Evolutionary conservation across 1,140 invertebrate species (phyloP).

Genomic region (Listronotus oregonensis): DNA sequence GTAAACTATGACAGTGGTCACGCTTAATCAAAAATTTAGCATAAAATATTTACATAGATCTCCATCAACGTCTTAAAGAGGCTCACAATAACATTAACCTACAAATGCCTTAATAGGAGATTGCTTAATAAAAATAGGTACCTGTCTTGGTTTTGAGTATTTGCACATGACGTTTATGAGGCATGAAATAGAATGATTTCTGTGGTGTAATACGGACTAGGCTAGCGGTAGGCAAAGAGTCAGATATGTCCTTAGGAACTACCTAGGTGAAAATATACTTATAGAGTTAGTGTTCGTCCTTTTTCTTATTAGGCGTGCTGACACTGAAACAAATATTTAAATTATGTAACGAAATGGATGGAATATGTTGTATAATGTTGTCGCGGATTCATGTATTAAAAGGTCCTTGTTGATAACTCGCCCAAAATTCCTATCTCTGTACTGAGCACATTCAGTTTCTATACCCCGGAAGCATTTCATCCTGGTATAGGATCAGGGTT

Average conservation of each 20-base stretch:
- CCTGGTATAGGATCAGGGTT: too few relatives aligned
- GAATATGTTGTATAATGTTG: too few relatives aligned
- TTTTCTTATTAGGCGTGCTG: conserved; percentile 72
- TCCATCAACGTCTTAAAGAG: too few relatives aligned
- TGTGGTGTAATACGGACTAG: conserved; percentile 36
- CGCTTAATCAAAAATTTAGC: too few relatives aligned
- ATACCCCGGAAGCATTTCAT: too few relatives aligned
- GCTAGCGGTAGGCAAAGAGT: conserved; percentile 28
- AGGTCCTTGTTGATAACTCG: too few relatives aligned
- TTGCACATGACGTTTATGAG: conserved; percentile 12
- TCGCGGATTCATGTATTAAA: too few relatives aligned
- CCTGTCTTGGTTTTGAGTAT: conserved; percentile 22
- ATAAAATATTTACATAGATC: too few relatives aligned
- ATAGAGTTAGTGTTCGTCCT: conserved; percentile 71
- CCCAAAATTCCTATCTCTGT: too few relatives aligned
- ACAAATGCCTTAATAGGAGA: conserved; percentile 10
- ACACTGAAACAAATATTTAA: conserved; percentile 64
- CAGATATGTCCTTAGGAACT: conserved; percentile 48
- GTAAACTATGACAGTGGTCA: too few relatives aligned
- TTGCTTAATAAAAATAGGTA: conserved; percentile 22
- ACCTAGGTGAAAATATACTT: conserved; percentile 73
- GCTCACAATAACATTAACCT: conserved; percentile 3
- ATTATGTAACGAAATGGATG: too few relatives aligned
- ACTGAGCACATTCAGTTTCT: too few relatives aligned
- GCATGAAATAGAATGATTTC: background rate